A percentile compares a stretch with the other conserved stretches of the same genome.
Conservation (phyloP, 2,797 vertebrate genomes). For the Varecia variegata region DNA sequence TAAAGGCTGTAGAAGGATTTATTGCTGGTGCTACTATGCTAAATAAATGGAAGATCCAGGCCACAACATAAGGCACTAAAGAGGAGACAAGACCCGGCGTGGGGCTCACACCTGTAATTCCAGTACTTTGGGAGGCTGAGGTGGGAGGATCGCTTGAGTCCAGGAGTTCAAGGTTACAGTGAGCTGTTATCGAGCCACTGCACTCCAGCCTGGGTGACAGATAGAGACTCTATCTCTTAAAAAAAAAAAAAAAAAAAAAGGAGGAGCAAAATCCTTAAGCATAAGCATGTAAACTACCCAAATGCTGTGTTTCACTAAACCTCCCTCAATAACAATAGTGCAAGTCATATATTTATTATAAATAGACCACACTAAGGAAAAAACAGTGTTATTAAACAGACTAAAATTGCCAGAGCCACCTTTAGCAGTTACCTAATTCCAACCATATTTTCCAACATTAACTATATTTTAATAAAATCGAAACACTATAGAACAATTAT, state of each 20-base stretch:
- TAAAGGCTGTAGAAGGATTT: neutral
- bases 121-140: neutral
- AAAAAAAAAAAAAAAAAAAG: no score
- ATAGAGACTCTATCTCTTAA: neutral
- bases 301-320: neutral
- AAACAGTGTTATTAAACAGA: neutral
- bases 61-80: no score
- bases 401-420: neutral
- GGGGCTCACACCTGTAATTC: neutral
- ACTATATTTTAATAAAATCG: neutral
- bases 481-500: neutral
- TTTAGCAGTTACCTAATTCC: neutral
- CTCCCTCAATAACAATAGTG: neutral
- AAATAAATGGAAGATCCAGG: no score
- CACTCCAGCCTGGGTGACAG: neutral
- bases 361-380: neutral
- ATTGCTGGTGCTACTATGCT: rapidly evolving
- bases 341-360: neutral
- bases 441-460: neutral
- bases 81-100: no score
- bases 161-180: neutral
- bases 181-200: neutral
- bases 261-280: neutral
- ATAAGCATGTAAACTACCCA: neutral
- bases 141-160: neutral